These are phyloP conservation scores for Drosophila testacea DNA, from an alignment of 2,888 invertebrate genomes.

Conservation along the genomic window DNA sequence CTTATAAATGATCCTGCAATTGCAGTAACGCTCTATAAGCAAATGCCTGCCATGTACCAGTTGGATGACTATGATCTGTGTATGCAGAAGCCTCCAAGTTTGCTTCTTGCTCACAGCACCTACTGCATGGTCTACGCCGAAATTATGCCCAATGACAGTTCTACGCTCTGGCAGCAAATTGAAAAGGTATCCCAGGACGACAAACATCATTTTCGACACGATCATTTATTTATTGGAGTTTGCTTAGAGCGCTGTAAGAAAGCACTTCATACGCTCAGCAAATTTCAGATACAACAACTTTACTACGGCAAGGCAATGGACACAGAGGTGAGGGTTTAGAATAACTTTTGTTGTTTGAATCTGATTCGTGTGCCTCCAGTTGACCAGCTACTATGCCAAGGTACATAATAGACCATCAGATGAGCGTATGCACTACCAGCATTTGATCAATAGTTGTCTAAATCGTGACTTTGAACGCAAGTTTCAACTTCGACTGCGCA, in stretches of 20 bases:
- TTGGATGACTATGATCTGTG: conserved; percentile 83
- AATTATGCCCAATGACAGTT: conserved; percentile 71
- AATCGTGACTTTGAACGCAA: conserved; percentile 62
- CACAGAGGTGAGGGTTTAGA: conserved; percentile 47
- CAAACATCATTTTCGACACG: conserved; percentile 75
- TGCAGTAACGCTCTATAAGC: conserved; percentile 70
- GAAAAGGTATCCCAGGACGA: conserved; percentile 62
- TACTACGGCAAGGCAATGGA: conserved; percentile 47
- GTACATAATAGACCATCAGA: conserved; percentile 69
- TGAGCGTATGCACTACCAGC: conserved; percentile 66
- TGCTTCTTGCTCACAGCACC: conserved; percentile 37
- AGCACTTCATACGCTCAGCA: conserved; percentile 34
- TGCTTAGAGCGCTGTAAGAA: conserved; percentile 76
- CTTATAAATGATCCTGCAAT: not conserved
- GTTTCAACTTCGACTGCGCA: conserved; percentile 65
- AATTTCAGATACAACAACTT: conserved; percentile 49
- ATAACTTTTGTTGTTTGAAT: not conserved
- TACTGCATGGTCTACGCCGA: conserved; percentile 82
- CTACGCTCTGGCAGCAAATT: conserved; percentile 76
- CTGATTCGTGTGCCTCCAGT: conserved; percentile 37
- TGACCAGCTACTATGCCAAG: conserved; percentile 65
- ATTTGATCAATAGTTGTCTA: conserved; percentile 74
- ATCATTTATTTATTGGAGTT: conserved; percentile 78
- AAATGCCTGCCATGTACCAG: conserved; percentile 76
- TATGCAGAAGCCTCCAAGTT: conserved; percentile 85